Base-by-base conservation (phyloP, 2,888 invertebrate species). In the Merodon equestris region DNA sequence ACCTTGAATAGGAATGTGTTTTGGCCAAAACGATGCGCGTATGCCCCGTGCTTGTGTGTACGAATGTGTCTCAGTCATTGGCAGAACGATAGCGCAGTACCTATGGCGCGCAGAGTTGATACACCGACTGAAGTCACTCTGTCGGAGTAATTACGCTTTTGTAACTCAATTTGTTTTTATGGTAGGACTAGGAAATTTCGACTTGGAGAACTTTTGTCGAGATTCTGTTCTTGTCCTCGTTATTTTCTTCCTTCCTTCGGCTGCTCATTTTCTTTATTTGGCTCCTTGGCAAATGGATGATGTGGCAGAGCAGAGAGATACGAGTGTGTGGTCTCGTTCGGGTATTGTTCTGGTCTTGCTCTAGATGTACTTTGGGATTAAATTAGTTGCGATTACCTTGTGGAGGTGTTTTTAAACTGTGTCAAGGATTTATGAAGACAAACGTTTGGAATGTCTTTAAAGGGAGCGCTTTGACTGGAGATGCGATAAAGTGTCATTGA, bases 81-180 rank as follows among this genome's bases (percentile, higher is more conserved):
- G 38, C 17, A 18, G 53, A 27, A 70, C 34, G 42, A 17, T 40
- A 36, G 9, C 14, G 42, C 38, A 50, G 45, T 50, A 54, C 27
- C 7, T 27, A 60, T 38, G 53, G 57, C 40, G 40, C 53, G 54
- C 14, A 27, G 50, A 74, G 63, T 64, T 79, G 64, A 79, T 79
- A 79, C 51, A 70, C 48, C 50, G 58, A 63, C 63, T 70, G 68
- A 74, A 79, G 79, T 64, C 68, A 74, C 68, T 79, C 58, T 58
- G 36, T 47, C 44, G 68, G 79, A 79, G 79, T 79, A 79, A 79
- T 79, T 79, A 79, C 74, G 79, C 64, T 74, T 77, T 74, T 79
- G 79, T 79, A 79, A 79, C 68, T 74, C 79, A 79, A 79, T 79
- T 74, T 79, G 68, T 79, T 79, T 79, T 64, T 70, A 64, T 79